Evolutionary conservation across 2,797 vertebrate species (phyloP).

Genomic region (Fistularia tabacaria): DNA sequence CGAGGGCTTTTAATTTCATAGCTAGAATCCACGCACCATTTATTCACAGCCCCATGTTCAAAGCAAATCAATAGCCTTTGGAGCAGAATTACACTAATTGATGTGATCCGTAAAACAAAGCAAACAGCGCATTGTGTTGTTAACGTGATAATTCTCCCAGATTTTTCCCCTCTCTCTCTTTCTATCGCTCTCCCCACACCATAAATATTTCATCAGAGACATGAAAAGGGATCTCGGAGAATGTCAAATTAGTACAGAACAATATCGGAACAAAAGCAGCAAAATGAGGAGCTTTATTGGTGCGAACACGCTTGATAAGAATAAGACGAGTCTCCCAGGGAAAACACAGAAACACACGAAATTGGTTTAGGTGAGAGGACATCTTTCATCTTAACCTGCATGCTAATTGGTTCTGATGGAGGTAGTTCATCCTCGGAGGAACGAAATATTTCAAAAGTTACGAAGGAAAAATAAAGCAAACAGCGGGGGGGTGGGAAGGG

Average conservation of each 20-base stretch:
- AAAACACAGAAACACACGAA: constrained; percentile 1
- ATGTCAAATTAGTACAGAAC: constrained; percentile 39
- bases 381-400: constrained; percentile 30
- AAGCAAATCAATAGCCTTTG: constrained; percentile 38
- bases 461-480: constrained; percentile 34
- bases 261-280: constrained; percentile 27
- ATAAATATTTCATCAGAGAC: constrained; percentile 45
- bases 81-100: constrained; percentile 36
- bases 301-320: constrained; percentile 17
- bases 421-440: constrained; percentile 33
- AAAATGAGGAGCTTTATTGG: constrained; percentile 27
- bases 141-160: constrained; percentile 24
- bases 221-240: constrained; percentile 27
- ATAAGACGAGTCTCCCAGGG: background rate
- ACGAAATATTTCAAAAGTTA: constrained; percentile 31
- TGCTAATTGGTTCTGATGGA: constrained; percentile 59
- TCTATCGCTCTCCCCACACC: background rate
- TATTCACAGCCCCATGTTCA: constrained; percentile 25
- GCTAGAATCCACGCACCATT: constrained; percentile 33
- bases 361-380: constrained; percentile 35
- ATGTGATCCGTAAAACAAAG: constrained; percentile 38
- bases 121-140: constrained; percentile 20
- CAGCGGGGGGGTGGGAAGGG: constrained; percentile 38
- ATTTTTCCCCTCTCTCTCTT: constrained; percentile 5
- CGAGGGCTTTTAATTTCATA: constrained; percentile 28